Base-by-base conservation (phyloP, 1,140 invertebrate species). In the Bombus breviceps region DNA sequence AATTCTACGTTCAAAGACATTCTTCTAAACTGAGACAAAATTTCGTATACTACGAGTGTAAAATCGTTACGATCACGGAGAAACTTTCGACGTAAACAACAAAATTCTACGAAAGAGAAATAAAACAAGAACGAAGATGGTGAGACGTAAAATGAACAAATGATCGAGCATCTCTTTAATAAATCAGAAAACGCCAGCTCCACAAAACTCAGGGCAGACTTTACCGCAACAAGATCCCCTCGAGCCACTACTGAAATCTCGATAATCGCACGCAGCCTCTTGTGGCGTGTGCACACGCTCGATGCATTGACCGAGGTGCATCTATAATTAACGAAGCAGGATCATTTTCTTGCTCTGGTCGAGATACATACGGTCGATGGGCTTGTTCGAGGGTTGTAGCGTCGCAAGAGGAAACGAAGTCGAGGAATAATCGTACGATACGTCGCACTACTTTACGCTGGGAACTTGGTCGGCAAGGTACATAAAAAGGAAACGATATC, bases 191-290 rank as follows among this genome's bases (percentile, higher is more conserved):
- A 41, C 28, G 37, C 71, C 39, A 73, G 71, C 71, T 53, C 73
- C 43, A 53, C 73, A 53, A 41, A 75, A 53, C 41, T 75, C 73
- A 9, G 12, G 6, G 43, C 43, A 74, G 72, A 32, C 72, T 74
- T 53, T 32, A 25, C 18, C 28, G 12, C 39, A 13, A 32, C 28
- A 15, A 43, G 39, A n/a, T 41, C 71, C n/a, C n/a, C 72, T 74
- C 41, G 39, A 74, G n/a, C 72, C 72, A n/a, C 72, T 74, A 47
- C 41, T 32, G n/a, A 74, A 47, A 74, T 74, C 73, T 75, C 73
- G 73, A 75, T 75, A 75, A 75, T 75, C 73, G 32, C 43, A 34
- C 43, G 37, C 73, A 25, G 32, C 73, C 43, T 34, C 73, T 53
- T 32, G 18, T 32, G 32, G 73, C 43, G 43, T 32, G 69, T 47